These are phyloP conservation scores for Aurelia sp. DNA, from an alignment of 30 jellyfish, hydroid and myxozoan genomes.

Conservation along the genomic window DNA sequence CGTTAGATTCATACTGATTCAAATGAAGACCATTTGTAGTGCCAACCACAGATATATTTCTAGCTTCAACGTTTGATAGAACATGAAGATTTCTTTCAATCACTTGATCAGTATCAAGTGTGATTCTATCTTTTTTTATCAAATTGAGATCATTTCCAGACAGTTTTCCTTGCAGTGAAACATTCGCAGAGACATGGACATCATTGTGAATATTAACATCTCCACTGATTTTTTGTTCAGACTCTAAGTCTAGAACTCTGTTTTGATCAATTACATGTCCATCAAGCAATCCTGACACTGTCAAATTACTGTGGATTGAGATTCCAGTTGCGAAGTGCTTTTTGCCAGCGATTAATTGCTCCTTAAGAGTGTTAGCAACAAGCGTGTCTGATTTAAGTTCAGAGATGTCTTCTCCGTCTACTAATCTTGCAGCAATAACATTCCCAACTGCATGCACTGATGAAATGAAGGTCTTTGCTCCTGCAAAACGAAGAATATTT, in stretches of 20 bases:
- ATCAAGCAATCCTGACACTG: constrained; percentile 45
- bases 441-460: constrained; percentile 22
- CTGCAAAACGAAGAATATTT: constrained; percentile 1
- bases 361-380: not conserved
- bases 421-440: constrained; percentile 9
- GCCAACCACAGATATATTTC: constrained; percentile 37
- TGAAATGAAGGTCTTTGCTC: constrained; percentile 35
- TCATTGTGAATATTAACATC: constrained; percentile 9
- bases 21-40: constrained; percentile 37
- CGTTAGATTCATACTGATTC: not conserved
- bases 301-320: constrained; percentile 1
- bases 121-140: constrained; percentile 9
- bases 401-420: constrained; percentile 46
- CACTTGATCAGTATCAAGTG: constrained; percentile 35
- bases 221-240: constrained; percentile 58
- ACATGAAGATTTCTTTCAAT: constrained; percentile 18
- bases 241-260: constrained; percentile 27
- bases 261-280: constrained; percentile 15
- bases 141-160: constrained; percentile 40
- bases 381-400: constrained; percentile 47
- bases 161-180: constrained; percentile 22
- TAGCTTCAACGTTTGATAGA: constrained; percentile 1
- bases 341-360: constrained; percentile 62
- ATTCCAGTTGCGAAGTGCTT: constrained; percentile 30
- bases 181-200: not conserved